Percentiles rank a stretch among this genome's conserved stretches.
These are phyloP conservation scores for Saccopteryx bilineata DNA, from an alignment of 2,113 vertebrate species.

Conservation along the genomic window DNA sequence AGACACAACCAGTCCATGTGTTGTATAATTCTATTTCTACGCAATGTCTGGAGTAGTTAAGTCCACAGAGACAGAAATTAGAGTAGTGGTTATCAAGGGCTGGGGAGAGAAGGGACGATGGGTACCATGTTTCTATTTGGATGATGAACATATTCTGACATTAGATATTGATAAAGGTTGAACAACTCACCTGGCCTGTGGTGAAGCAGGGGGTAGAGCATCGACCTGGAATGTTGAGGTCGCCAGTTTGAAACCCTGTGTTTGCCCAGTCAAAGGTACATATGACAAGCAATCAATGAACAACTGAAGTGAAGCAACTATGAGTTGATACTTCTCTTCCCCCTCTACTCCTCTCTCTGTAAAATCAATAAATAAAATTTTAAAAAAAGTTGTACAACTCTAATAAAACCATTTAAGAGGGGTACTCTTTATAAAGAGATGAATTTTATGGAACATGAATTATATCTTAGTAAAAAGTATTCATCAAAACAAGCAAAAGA, in stretches of 20 bases:
- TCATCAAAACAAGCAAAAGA: not conserved
- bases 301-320: too few species aligned
- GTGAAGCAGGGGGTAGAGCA: too few species aligned
- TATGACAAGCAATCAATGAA: too few species aligned
- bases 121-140: not conserved
- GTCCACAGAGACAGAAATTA: not conserved
- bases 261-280: too few species aligned
- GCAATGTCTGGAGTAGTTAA: not conserved
- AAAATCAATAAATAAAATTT: too few species aligned
- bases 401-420: not conserved
- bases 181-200: not conserved
- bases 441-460: not conserved
- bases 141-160: not conserved
- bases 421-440: not conserved
- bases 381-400: not conserved
- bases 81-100: not conserved
- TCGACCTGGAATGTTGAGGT: too few species aligned
- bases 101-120: not conserved
- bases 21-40: not conserved
- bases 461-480: not conserved
- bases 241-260: too few species aligned
- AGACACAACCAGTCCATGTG: not conserved
- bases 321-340: too few species aligned
- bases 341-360: too few species aligned
- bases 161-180: not conserved